A percentile compares a stretch with the other conserved stretches of the same genome.
phyloP scores from a whole-genome alignment of 2,888 invertebrate genomes.

The Coelogynopora nodosa region DNA sequence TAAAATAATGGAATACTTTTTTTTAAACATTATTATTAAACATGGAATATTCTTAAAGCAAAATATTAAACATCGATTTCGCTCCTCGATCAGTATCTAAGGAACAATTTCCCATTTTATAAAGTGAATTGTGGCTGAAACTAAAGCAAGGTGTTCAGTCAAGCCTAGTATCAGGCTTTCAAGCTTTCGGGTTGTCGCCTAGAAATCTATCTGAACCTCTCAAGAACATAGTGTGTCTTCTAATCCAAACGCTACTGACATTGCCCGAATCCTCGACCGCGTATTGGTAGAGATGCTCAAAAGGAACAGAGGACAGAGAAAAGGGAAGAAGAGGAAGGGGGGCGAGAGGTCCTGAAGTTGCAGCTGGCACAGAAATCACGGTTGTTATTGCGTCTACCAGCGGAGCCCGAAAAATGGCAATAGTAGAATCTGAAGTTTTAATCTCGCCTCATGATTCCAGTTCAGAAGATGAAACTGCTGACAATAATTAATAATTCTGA shows the following conservation, averaged over 20 bases:
- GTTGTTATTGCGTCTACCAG: background rate
- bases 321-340: background rate
- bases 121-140: too few species aligned
- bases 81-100: background rate
- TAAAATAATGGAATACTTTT: too few species aligned
- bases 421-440: conserved; percentile 1
- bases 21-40: background rate
- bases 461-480: conserved; percentile 21
- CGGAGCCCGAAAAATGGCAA: background rate
- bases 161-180: too few species aligned
- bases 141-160: too few species aligned
- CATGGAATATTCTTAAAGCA: background rate
- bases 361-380: background rate
- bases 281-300: background rate
- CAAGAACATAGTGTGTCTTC: too few species aligned
- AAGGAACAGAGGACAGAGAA: background rate
- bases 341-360: background rate
- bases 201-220: too few species aligned
- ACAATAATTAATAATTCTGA: conserved; percentile 2
- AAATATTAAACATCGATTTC: background rate
- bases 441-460: conserved; percentile 16
- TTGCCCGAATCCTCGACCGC: background rate
- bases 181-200: too few species aligned
- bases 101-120: background rate
- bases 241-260: too few species aligned